Evolutionary conservation across 2,888 invertebrate species (phyloP).

Genomic region (Chironomus tentans): DNA sequence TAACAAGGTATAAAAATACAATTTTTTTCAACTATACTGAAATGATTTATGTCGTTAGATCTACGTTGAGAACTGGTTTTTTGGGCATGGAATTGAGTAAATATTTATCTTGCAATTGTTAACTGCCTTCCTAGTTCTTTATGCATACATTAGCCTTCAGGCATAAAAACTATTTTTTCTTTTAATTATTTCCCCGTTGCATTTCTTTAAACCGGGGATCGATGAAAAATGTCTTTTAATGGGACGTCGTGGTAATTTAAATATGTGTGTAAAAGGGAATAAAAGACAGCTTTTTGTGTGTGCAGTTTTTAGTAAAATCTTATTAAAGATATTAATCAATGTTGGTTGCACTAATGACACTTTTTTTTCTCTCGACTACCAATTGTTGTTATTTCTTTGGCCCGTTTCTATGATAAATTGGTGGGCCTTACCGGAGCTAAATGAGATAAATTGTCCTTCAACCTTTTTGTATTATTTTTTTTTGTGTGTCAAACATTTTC

Average conservation of each 20-base stretch:
- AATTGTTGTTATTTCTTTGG: not conserved
- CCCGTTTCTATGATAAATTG: conserved; percentile 18
- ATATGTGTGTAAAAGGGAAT: conserved; percentile 3
- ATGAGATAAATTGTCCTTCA: conserved; percentile 1
- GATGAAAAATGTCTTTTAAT: not conserved
- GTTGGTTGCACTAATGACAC: conserved; percentile 8
- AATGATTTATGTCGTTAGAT: conserved; percentile 16
- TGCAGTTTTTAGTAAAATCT: not conserved
- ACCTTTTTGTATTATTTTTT: not conserved
- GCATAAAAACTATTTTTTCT: not conserved
- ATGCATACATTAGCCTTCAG: not conserved
- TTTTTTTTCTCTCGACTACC: not conserved
- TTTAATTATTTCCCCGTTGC: not conserved
- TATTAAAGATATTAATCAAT: conserved; percentile 14
- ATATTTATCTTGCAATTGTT: conserved; percentile 23
- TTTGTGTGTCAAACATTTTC: not conserved
- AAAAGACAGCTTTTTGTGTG: no score
- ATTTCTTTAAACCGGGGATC: not conserved
- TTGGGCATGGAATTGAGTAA: not conserved
- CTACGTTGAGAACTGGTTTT: conserved; percentile 16
- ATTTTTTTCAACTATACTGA: not conserved
- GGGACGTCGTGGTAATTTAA: conserved; percentile 2
- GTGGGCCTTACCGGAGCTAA: conserved; percentile 13
- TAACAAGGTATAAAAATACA: not conserved
- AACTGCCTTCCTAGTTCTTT: not conserved